A percentile compares a stretch with the other conserved stretches of the same genome.
Evolutionary conservation across 2,113 vertebrate species (phyloP).

Genomic region (Silurus asotus): DNA sequence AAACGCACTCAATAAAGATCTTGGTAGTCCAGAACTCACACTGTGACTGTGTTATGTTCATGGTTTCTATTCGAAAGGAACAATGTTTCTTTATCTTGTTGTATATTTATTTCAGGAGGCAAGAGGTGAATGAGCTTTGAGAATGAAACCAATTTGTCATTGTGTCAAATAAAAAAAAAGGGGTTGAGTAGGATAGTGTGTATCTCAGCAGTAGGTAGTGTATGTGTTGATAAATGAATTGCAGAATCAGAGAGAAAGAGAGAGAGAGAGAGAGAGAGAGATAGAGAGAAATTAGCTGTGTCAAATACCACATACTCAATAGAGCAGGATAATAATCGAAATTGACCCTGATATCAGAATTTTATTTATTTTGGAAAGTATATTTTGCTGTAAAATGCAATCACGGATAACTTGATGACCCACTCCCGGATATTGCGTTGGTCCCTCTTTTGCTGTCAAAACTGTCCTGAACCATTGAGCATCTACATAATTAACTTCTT

Average conservation of each 20-base stretch:
- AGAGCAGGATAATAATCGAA: not conserved
- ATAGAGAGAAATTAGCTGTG: not conserved
- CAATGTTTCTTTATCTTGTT: not conserved
- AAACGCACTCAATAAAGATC: constrained; percentile 80
- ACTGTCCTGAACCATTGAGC: too few relatives aligned
- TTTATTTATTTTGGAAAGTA: not conserved
- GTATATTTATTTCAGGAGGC: not conserved
- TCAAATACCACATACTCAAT: not conserved
- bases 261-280: not conserved
- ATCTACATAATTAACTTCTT: too few relatives aligned
- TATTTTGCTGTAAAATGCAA: not conserved
- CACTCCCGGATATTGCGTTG: too few relatives aligned
- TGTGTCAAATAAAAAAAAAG: constrained; percentile 3
- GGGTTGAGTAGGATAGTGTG: not conserved
- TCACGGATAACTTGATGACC: too few relatives aligned
- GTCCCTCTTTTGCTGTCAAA: too few relatives aligned
- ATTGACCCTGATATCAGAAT: not conserved
- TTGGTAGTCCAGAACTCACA: constrained; percentile 65
- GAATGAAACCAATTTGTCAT: constrained; percentile 14
- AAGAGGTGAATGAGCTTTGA: constrained; percentile 8
- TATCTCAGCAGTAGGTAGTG: not conserved
- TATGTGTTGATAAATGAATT: not conserved
- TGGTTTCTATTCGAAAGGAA: not conserved
- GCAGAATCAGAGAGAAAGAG: not conserved
- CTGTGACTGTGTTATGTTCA: not conserved